phyloP scores from a whole-genome alignment of 2,888 invertebrate genomes.

The Hypercompe scribonia region DNA sequence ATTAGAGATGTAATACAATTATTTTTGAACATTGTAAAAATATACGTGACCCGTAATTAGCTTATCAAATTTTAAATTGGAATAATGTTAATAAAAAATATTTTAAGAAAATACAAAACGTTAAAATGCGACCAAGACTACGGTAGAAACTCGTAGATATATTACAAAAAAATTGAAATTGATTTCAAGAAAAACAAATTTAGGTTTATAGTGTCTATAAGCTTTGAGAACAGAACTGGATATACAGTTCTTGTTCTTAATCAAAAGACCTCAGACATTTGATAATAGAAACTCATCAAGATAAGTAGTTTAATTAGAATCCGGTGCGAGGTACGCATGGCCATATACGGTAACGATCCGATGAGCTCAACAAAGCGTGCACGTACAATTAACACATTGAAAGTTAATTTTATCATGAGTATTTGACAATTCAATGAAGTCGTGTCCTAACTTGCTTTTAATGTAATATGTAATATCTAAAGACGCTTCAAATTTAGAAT shows the following conservation, averaged over 20 bases:
- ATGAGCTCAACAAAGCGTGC: conserved; percentile 42
- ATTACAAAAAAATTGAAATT: neutral
- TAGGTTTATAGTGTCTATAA: neutral
- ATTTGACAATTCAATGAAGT: conserved; percentile 35
- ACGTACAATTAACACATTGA: conserved; percentile 39
- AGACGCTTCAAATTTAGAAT: neutral
- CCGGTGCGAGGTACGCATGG: conserved; percentile 15
- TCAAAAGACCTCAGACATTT: neutral
- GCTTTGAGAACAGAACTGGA: neutral
- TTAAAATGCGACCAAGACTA: neutral
- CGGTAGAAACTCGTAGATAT: too few relatives aligned
- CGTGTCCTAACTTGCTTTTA: conserved; percentile 43
- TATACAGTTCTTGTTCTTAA: neutral
- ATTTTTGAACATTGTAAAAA: neutral
- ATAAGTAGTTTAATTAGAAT: conserved; percentile 1
- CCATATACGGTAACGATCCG: conserved; percentile 41
- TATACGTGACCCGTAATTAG: too few relatives aligned
- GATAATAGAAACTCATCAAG: neutral
- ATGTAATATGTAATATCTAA: neutral
- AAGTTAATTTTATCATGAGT: conserved; percentile 41
- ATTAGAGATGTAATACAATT: too few relatives aligned
- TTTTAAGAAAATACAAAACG: neutral
- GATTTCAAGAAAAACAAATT: neutral
- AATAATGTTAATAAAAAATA: too few relatives aligned
- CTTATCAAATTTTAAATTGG: too few relatives aligned